Base-by-base conservation (phyloP, 2,797 vertebrate species). In the Babyrousa celebensis region DNA sequence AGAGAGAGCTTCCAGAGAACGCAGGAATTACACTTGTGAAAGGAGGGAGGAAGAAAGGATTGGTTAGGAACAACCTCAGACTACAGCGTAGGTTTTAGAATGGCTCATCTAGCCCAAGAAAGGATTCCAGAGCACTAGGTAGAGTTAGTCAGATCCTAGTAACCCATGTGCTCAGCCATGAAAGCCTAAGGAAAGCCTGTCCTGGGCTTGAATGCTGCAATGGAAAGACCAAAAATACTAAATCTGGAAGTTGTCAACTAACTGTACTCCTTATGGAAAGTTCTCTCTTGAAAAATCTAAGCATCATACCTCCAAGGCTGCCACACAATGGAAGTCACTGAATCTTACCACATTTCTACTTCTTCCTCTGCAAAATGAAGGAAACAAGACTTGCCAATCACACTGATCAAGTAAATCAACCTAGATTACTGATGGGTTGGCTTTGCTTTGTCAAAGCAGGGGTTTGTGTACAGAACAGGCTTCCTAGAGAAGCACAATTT, bases 201-300 rank as follows among this genome's bases (percentile, higher is more conserved):
- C n/a, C 32, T 32, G 18, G 43, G 10, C 21, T 36, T 60, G 11
- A 72, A 60, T 27, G 72, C 21, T 67, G 18, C 36, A n/a, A 7
- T 11, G 25, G 80, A 36, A 4, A 36, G 71, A 84, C 23, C 21
- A 72, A 89, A 89, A 27, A 17, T 12, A 56, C 17, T 52, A 11
- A 17, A 62, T 40, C 8, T 52, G 14, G 60, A 92, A n/a, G 52
- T 83, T 87, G 12, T 75, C 60, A 74, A 62, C 23, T 67, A 36
- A 65, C 43, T 62, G n/a, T 32, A 40, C 40, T 60, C 9, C 5
- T 56, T 80, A 52, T 43, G 40, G 32, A 74, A 95, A 15, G 12
- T 71, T 80, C 32, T 74, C 16, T 56, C 74, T 63, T 86, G 62
- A 80, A 92, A 80, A 85, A 54, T 70, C 36, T 72, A 60, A 95